phyloP scores from a whole-genome alignment of 2,113 vertebrate species.

The Mesocricetus auratus region DNA sequence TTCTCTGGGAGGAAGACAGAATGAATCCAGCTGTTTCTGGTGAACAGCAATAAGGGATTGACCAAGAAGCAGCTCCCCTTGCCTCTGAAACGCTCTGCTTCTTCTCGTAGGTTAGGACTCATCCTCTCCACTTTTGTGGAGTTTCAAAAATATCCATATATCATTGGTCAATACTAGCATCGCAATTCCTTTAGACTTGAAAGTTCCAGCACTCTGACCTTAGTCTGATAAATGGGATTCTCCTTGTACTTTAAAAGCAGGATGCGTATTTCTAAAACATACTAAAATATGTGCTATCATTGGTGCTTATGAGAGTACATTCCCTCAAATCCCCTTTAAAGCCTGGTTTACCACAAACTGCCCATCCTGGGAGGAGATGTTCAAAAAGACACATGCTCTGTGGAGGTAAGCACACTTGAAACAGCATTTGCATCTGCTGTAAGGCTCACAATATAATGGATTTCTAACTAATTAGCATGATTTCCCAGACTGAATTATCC shows the following conservation, averaged over 20 bases:
- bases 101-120: not conserved
- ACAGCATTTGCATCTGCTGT: constrained; percentile 86
- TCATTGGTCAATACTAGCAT: not conserved
- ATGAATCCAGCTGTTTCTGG: not conserved
- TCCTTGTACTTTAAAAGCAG: constrained; percentile 3
- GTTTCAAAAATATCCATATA: not conserved
- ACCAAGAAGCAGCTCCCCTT: not conserved
- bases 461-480: constrained; percentile 89
- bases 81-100: not conserved
- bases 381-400: constrained; percentile 83
- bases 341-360: constrained; percentile 66
- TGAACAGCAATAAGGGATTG: not conserved
- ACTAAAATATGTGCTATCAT: not conserved
- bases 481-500: constrained; percentile 87
- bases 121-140: not conserved
- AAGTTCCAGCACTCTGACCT: not conserved
- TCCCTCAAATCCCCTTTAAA: constrained; percentile 55
- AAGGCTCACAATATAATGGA: constrained; percentile 86
- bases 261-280: not conserved
- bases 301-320: constrained; percentile 4
- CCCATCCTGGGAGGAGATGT: constrained; percentile 68
- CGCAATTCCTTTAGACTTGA: constrained; percentile 14
- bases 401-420: constrained; percentile 85
- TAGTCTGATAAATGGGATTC: not conserved
- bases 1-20: not conserved